phyloP scores from a whole-genome alignment of 1,140 invertebrate genomes.

The Hyles vespertilio region DNA sequence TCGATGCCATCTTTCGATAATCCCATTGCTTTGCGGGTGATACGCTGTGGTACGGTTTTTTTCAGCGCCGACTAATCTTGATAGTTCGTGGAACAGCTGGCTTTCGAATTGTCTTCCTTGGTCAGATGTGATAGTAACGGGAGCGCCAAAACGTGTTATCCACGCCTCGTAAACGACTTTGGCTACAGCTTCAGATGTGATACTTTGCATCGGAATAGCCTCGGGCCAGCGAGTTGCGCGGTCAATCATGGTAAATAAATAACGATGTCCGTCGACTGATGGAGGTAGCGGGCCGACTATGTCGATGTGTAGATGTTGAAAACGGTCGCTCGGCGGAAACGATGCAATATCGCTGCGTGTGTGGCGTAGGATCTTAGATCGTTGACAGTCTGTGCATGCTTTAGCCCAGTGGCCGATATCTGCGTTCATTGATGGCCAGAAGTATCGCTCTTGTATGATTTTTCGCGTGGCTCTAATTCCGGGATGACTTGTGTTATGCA shows the following conservation, averaged over 20 bases:
- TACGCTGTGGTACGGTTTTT: too few relatives aligned
- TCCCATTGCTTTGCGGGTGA: too few relatives aligned
- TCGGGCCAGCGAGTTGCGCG: constrained; percentile 5
- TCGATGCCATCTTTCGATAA: too few relatives aligned
- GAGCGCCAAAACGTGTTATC: constrained; percentile 13
- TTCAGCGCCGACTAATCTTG: too few relatives aligned
- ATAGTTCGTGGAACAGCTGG: too few relatives aligned
- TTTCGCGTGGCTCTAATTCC: constrained; percentile 1
- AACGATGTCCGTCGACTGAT: neutral
- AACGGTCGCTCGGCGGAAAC: neutral
- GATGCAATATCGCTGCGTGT: neutral
- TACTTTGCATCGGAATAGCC: neutral
- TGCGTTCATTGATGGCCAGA: constrained; percentile 2
- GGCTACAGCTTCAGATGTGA: constrained; percentile 1
- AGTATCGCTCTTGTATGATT: neutral
- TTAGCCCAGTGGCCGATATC: neutral
- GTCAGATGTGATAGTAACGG: constrained; percentile 41
- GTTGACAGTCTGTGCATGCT: neutral
- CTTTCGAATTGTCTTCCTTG: constrained; percentile 36
- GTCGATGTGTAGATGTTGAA: constrained; percentile 4
- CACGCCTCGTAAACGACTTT: constrained; percentile 7
- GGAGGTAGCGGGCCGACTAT: constrained; percentile 1
- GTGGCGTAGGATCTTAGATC: neutral
- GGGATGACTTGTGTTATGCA: constrained; percentile 8
- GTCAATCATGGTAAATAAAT: constrained; percentile 5